Base-by-base conservation (phyloP, 1,140 invertebrate genomes). In the Oryzaephilus surinamensis region DNA sequence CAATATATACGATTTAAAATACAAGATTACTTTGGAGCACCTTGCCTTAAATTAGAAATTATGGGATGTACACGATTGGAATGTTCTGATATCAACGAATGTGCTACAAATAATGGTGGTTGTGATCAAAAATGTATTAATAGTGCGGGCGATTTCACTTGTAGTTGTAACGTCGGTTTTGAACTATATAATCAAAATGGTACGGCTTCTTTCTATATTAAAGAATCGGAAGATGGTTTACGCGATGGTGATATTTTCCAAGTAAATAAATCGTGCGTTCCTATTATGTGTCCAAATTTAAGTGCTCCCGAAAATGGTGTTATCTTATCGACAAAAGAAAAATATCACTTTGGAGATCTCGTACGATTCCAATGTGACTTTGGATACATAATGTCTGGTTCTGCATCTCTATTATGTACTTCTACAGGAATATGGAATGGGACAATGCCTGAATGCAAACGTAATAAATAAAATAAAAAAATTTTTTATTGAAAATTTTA, bases 101-200 rank as follows among this genome's bases (percentile, higher is more conserved):
- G 93, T 62, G 71, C 72, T 31, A 71, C 70, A 12, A 80, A 84
- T 41, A 97, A 97, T 61, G 93, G 92, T 6, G 89, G 88, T 12
- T 97, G 93, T 63, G 84, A 95, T 55, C 90, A 94, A 55, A 89
- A 91, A 63, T 95, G 91, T 66, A 73, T 91, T 27, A 95, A 95
- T 55, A 78, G 71, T 43, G 79, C 85, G 29, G 94, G 93, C 31
- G 76, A 81, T 50, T 96, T 79, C 52, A 75, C 77, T 4, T 98
- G 95, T 57, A 73, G 75, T 30, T 97, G 94, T 56, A 90, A 93
- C 54, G 77, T 87, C 28, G 95, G 95, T 3, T 97, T 79, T 60
- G 88, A 96, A 51, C 65, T 99, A 6, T 98, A 89, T 61, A 76
- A 76, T 11, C 62, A 73, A 19, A 93, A 97, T 58, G 92, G 92